Conservation (phyloP, 1,140 invertebrate genomes). For the Caerostris darwini region DNA sequence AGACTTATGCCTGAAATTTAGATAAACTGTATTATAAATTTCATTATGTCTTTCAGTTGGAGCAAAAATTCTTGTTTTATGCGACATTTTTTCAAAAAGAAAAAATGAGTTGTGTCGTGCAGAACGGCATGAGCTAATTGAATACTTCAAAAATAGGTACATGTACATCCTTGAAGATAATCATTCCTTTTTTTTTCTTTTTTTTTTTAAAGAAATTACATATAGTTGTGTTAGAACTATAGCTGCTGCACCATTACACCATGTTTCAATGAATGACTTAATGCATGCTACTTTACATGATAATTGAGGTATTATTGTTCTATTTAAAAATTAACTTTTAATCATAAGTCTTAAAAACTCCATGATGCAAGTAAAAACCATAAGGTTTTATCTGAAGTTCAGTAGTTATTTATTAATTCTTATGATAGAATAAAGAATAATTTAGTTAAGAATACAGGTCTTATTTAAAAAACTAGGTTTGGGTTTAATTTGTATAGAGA, state of each 20-base stretch:
- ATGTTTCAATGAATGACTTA: not conserved
- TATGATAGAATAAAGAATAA: no score
- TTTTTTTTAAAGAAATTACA: not conserved
- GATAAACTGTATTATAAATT: conserved; percentile 46
- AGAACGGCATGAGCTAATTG: conserved; percentile 86
- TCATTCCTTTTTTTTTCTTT: not conserved
- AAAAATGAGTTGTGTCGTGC: conserved; percentile 84
- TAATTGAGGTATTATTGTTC: no score
- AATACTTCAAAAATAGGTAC: conserved; percentile 85
- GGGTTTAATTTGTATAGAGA: no score
- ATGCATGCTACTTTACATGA: not conserved
- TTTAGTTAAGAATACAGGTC: no score
- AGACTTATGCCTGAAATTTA: conserved; percentile 16
- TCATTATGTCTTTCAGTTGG: conserved; percentile 80
- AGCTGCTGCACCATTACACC: not conserved
- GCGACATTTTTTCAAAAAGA: conserved; percentile 85
- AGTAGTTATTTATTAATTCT: no score
- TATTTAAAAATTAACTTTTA: no score
- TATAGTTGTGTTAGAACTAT: not conserved
- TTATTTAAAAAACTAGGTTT: no score
- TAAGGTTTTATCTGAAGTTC: no score
- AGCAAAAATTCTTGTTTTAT: conserved; percentile 85
- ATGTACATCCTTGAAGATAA: conserved; percentile 76
- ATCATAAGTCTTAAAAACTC: no score
- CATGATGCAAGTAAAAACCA: no score